phyloP scores from a whole-genome alignment of 2,797 vertebrate species.

The Vultur gryphus region DNA sequence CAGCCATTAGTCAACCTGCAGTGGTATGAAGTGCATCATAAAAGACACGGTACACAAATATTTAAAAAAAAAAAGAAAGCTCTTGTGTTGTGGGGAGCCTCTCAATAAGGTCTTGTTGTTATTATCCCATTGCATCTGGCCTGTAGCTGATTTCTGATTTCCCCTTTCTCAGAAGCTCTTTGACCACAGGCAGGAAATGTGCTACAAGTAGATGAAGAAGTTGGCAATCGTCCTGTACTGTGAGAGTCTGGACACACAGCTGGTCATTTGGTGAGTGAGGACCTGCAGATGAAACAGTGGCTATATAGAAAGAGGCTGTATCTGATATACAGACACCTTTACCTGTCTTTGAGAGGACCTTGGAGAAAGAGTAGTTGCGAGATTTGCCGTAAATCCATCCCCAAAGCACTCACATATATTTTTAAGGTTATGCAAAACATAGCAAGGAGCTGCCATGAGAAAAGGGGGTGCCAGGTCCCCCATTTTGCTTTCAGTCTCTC shows the following conservation, averaged over 20 bases:
- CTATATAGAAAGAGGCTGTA: rapidly evolving
- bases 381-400: not conserved
- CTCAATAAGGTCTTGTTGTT: not conserved
- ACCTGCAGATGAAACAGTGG: not conserved
- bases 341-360: not conserved
- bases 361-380: not conserved
- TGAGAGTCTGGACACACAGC: not conserved
- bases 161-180: not conserved
- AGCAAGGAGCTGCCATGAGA: not conserved
- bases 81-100: not conserved
- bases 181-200: not conserved
- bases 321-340: not conserved
- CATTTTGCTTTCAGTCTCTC: not conserved
- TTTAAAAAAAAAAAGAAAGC: not conserved
- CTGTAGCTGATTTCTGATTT: not conserved
- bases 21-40: not conserved
- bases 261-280: not conserved
- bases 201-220: not conserved
- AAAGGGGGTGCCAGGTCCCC: not conserved
- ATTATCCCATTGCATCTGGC: not conserved
- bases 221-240: not conserved
- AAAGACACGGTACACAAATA: not conserved
- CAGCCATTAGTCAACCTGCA: not conserved
- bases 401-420: not conserved
- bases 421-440: not conserved